Base-by-base conservation (phyloP, 23 tunicate species). In the Trididemnum nubilum region DNA sequence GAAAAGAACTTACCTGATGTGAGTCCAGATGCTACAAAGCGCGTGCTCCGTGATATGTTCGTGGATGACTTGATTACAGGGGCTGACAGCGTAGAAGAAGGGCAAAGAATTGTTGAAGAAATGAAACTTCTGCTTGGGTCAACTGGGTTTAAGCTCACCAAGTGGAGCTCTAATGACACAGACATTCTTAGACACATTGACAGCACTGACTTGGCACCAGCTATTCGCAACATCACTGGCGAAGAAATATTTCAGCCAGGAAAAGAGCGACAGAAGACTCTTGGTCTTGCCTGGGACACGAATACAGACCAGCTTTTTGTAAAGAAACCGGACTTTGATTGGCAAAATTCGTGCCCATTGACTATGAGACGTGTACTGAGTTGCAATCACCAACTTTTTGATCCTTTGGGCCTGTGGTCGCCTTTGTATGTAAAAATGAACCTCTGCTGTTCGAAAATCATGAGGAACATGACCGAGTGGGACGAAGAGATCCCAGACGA, bases 241-340 rank as follows among this genome's bases (percentile, higher is more conserved):
- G 29, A 67, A 67, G n/a, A 67, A 37, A 2, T 7, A 9, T 5
- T 4, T 9, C 2, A 12, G 2, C 12, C 5, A 31, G 74, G 12
- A 67, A 33, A 9, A 4, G 12, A 9, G 12, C 18, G 3, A 9
- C 74, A 67, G 38, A 32, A 33, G 3, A 67, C 74, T 12, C 22
- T 67, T 4, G 38, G 74, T 12, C 74, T 67, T 12, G 37, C 33
- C 4, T 67, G 74, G 74, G 74, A 67, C 22, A 67, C 74, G 7
- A n/a, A 5, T 12, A 31, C 74, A 7, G 74, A 67, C 25, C 38
- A 32, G 7, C 18, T 67, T 21, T 67, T 12, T 33, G 7, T 67
- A 7, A 33, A 67, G 38, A 67, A 33, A n/a, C 74, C 74, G 74
- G 38, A 31, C 22, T 67, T 32, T 12, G 33, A 32, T 3, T 3